A percentile compares a stretch with the other conserved stretches of the same genome.
These are phyloP conservation scores for Harlomillsia oculata DNA, from an alignment of 1,140 invertebrate species.

Conservation along the genomic window DNA sequence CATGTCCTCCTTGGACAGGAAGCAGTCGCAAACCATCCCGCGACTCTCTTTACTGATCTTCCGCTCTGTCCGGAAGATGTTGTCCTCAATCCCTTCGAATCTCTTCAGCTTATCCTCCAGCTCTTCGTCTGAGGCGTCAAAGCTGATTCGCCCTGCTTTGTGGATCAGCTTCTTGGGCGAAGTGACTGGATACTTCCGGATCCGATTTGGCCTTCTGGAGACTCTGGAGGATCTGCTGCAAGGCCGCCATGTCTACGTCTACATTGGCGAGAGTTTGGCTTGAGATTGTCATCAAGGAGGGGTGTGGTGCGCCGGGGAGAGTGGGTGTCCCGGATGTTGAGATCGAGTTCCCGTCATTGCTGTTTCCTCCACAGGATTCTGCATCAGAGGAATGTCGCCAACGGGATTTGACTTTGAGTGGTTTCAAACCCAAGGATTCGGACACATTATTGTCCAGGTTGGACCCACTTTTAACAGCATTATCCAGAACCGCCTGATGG, in stretches of 20 bases:
- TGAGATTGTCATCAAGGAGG: neutral
- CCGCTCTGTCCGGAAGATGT: constrained; percentile 69
- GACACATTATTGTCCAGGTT: neutral
- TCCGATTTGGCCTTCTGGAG: neutral
- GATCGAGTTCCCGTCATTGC: constrained; percentile 36
- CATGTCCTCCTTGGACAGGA: constrained; percentile 77
- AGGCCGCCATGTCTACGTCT: neutral
- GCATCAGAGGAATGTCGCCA: constrained; percentile 73
- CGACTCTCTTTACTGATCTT: constrained; percentile 76
- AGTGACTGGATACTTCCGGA: no score
- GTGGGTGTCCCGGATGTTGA: neutral
- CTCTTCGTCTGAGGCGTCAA: constrained; percentile 40
- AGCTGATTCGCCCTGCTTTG: constrained; percentile 19
- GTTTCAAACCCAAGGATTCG: constrained; percentile 42
- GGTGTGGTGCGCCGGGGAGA: neutral
- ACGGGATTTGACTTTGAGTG: constrained; percentile 73
- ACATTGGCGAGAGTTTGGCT: neutral
- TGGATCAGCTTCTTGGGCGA: constrained; percentile 16
- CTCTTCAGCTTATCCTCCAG: constrained; percentile 62
- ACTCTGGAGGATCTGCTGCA: neutral
- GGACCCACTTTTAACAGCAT: no score
- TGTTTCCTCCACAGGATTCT: constrained; percentile 42
- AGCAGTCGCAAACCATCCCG: constrained; percentile 92
- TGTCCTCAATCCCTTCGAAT: constrained; percentile 71
- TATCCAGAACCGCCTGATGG: no score